Evolutionary conservation across 1,140 invertebrate species (phyloP), one percentile per base, ranked within the genome.

Genomic region (Bactericera cockerelli): DNA sequence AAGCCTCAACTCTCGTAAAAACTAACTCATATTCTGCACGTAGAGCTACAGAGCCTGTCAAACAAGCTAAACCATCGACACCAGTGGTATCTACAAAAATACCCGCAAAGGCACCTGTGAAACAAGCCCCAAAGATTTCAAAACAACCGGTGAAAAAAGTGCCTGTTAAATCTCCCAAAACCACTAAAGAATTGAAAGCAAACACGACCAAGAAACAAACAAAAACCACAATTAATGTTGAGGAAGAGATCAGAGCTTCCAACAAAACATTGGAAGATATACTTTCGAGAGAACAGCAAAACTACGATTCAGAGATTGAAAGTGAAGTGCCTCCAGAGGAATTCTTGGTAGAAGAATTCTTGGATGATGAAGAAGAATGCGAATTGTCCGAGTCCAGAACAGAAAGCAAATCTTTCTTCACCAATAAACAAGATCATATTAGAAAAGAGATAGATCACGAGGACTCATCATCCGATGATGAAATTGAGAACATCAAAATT

Each of bases 81-180:
- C 42, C 42, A 4, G 3, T 8, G 4, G n/a, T 3, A 49, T 8
- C n/a, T 19, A 49, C 42, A 49, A 49, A 22, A 49, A 49, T 49
- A 49, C 42, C 42, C n/a, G 19, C 42, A 78, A 76, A 68, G 71
- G 78, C 2, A 74, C 69, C 11, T 69, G 77, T 19, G 76, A 77
- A 8, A 67, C 71, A n/a, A 79, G 77, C 63, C 77, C 80, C 59
- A 72, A 73, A 49, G 22, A 67, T 74, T 21, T 71, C 77, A 33
- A 62, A 58, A 55, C 22, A 31, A 25, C 49, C 56, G 1, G 16
- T 22, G n/a, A 49, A 49, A n/a, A 49, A 49, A 49, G 8, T 49
- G n/a, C 42, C 42, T 19, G 42, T 49, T 6, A 49, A 49, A 49
- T 26, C 36, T 59, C 55, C 60, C 2, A 59, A 57, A 6, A 59